Percentiles rank a stretch among this genome's conserved stretches.
These are phyloP conservation scores for Hydrozoanthus gracilis DNA, from an alignment of 92 coral and sea anemone genomes.

Conservation along the genomic window DNA sequence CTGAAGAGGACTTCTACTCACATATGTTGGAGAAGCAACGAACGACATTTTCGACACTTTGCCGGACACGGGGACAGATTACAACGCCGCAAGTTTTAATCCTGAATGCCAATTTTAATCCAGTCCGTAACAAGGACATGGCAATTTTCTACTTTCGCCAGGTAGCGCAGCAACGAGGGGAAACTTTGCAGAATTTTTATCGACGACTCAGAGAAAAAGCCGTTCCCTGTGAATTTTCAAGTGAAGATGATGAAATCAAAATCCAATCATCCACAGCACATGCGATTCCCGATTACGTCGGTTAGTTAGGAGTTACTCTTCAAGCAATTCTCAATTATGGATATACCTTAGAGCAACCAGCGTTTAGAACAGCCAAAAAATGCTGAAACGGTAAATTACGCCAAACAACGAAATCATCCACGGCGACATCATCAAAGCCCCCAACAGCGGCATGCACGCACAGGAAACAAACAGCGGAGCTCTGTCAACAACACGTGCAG, in stretches of 20 bases:
- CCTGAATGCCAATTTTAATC: constrained; percentile 15
- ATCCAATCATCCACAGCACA: constrained; percentile 59
- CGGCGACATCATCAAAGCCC: not conserved
- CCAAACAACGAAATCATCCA: not conserved
- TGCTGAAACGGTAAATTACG: not conserved
- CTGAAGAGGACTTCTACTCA: constrained; percentile 59
- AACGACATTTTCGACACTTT: constrained; percentile 60
- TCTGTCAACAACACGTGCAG: constrained; percentile 34
- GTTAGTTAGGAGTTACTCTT: constrained; percentile 51
- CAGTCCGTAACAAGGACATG: constrained; percentile 45
- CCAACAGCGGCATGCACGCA: not conserved
- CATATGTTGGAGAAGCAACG: constrained; percentile 61
- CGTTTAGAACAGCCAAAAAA: not conserved
- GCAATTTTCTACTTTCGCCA: constrained; percentile 54
- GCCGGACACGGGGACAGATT: constrained; percentile 42
- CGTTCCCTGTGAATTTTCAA: not conserved
- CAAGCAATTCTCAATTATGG: not conserved
- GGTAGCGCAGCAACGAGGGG: constrained; percentile 15
- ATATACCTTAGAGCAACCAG: not conserved
- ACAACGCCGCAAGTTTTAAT: constrained; percentile 38
- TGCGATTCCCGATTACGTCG: constrained; percentile 36
- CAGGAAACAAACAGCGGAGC: not conserved
- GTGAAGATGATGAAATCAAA: constrained; percentile 52
- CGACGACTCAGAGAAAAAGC: constrained; percentile 49
- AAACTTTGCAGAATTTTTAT: constrained; percentile 12